Base-by-base conservation (phyloP, 2,888 invertebrate species). In the Temnothorax ravouxi region DNA sequence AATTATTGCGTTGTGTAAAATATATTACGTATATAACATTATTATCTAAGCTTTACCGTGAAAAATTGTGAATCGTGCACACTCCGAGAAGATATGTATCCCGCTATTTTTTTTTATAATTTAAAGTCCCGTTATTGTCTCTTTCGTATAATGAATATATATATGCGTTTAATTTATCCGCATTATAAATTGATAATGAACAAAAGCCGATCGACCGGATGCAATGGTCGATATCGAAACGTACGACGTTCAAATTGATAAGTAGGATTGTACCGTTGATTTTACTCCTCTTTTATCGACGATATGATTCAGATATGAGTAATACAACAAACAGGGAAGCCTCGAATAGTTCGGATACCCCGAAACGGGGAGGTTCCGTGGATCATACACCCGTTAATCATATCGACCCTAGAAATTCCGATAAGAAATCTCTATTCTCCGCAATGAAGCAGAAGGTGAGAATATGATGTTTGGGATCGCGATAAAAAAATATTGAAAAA, bases 241-340 rank as follows among this genome's bases (percentile, higher is more conserved):
- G 47, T 8, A 38, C 74, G 13, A 80, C 38, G 59, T 80, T 80
- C 79, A 80, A 74, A 80, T 80, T 74, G 74, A 74, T 80, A 80
- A 72, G 59, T 74, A 34, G n/a, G 29, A 59, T 38, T 34, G 15
- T 38, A 44, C 29, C n/a, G 41, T 44, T 44, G 29, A 66, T 75
- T 64, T 64, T 21, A n/a, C 29, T 15, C 25, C 21, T 11, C 15
- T 41, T 56, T 72, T 61, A 80, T 80, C 38, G 13, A 13, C 38
- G 38, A 80, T 47, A 47, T 74, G 75, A 80, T 74, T 59, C 59
- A 80, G 79, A 80, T 59, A 80, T 80, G 75, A 80, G 79, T 72
- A 38, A 79, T n/a, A 74, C 38, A 11, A 25, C 38, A 50, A 59
- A 80, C 21, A 50, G 47, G 1, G 59, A 50, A 61, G 79, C 59